These are phyloP conservation scores for Trissolcus japonicus DNA, from an alignment of 2,888 invertebrate species.

Conservation along the genomic window DNA sequence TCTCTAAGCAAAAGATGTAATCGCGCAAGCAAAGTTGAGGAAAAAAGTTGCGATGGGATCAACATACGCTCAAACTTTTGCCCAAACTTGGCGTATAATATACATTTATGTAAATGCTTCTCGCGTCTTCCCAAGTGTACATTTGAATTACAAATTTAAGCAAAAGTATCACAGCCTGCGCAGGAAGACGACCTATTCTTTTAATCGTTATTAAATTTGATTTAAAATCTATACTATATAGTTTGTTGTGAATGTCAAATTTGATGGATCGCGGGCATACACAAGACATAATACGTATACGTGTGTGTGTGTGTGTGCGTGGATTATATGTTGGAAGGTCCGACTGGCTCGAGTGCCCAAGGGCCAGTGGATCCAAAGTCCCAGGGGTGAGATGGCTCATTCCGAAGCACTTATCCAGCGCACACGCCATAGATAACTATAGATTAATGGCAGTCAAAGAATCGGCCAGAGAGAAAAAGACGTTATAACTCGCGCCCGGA, in stretches of 20 bases:
- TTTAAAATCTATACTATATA: too few species aligned
- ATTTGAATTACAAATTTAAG: constrained; percentile 20
- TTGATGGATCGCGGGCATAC: too few species aligned
- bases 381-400: constrained; percentile 77
- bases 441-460: constrained; percentile 74
- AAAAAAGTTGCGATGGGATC: constrained; percentile 32
- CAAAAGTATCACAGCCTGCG: constrained; percentile 6
- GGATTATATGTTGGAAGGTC: constrained; percentile 30
- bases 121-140: constrained; percentile 25
- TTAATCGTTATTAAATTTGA: constrained; percentile 19
- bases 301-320: too few species aligned
- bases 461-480: constrained; percentile 64
- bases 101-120: constrained; percentile 44
- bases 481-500: constrained; percentile 55
- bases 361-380: constrained; percentile 67
- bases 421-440: constrained; percentile 75
- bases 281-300: neutral
- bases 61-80: constrained; percentile 44
- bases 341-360: constrained; percentile 67
- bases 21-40: constrained; percentile 39
- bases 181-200: neutral
- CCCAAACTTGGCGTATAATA: constrained; percentile 37
- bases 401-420: constrained; percentile 75
- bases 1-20: constrained; percentile 42
- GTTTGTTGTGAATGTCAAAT: too few species aligned